Evolutionary conservation across 2,797 vertebrate species (phyloP).

Genomic region (Mus spretus): DNA sequence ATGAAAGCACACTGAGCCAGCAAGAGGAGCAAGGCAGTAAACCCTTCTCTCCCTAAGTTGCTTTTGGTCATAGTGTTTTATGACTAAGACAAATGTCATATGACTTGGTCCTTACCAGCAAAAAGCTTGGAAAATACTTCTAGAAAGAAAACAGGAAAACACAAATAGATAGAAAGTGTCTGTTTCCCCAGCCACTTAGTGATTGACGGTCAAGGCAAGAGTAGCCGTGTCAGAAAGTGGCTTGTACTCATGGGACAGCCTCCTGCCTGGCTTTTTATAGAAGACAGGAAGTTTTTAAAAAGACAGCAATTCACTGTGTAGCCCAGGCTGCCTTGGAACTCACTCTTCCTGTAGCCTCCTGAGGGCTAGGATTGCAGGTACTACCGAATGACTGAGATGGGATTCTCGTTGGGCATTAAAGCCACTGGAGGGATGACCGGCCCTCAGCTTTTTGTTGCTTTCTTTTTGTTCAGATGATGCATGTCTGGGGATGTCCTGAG

Average conservation of each 20-base stretch:
- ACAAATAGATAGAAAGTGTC: not conserved
- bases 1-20: not conserved
- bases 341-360: no score
- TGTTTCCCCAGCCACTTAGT: not conserved
- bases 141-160: slow-evolving; percentile 7
- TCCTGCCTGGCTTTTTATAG: not conserved
- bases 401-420: not conserved
- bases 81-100: not conserved
- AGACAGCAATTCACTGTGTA: not conserved
- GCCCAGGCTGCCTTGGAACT: not conserved
- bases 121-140: slow-evolving; percentile 13
- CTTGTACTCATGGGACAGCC: not conserved
- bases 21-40: not conserved
- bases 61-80: not conserved
- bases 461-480: not conserved
- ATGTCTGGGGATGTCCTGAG: not conserved
- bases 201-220: not conserved
- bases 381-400: not conserved
- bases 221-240: not conserved
- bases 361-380: not conserved
- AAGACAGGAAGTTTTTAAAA: not conserved
- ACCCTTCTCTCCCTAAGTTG: not conserved
- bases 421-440: no score
- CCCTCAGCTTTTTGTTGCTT: no score
- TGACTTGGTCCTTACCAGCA: not conserved